phyloP scores from a whole-genome alignment of 2,888 invertebrate species.

The Lasioglossum calceatum region DNA sequence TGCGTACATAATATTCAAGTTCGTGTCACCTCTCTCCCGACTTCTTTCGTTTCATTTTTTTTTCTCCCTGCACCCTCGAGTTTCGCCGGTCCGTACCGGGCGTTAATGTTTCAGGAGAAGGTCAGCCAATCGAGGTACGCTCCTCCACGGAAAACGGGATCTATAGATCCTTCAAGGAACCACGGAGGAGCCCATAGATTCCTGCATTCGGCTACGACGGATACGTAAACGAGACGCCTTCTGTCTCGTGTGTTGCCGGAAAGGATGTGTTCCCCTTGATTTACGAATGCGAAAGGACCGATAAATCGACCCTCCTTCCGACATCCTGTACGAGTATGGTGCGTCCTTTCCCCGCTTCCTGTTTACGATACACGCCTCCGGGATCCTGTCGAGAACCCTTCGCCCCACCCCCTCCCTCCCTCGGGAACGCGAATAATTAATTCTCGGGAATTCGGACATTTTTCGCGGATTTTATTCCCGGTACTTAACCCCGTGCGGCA shows the following conservation, averaged over 20 bases:
- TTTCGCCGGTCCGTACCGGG: neutral
- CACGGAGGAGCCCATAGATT: constrained; percentile 65
- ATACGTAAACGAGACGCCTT: constrained; percentile 69
- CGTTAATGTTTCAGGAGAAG: constrained; percentile 28
- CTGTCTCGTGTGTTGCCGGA: constrained; percentile 73
- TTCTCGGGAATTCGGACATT: neutral
- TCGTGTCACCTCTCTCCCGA: constrained; percentile 19
- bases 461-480: neutral
- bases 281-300: constrained; percentile 72
- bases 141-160: constrained; percentile 22
- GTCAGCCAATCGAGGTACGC: constrained; percentile 9
- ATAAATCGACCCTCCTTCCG: constrained; percentile 71
- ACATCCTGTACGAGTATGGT: constrained; percentile 60
- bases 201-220: constrained; percentile 61
- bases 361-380: constrained; percentile 24
- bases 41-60: neutral
- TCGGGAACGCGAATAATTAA: neutral
- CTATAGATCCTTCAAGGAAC: constrained; percentile 59
- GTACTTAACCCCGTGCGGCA: neutral
- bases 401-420: too few species aligned
- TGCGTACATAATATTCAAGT: constrained; percentile 48
- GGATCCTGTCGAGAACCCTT: neutral
- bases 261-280: constrained; percentile 78
- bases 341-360: constrained; percentile 52
- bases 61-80: neutral